These are phyloP conservation scores for Mormyrus hasselquistii DNA, from an alignment of 2,797 vertebrate species.

Conservation along the genomic window DNA sequence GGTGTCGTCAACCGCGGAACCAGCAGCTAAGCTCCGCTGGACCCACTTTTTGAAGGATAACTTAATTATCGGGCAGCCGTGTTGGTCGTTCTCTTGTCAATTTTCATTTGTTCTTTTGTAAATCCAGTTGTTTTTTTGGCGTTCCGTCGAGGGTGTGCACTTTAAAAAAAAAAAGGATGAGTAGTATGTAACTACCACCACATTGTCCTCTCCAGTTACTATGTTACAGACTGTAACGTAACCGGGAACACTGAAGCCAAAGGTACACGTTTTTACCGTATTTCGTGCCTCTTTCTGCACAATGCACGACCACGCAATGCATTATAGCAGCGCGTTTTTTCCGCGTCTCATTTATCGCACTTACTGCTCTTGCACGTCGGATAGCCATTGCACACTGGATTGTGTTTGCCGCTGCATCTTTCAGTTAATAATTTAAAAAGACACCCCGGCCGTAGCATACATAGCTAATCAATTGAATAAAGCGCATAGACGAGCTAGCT, in stretches of 20 bases:
- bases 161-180: slow-evolving; percentile 3
- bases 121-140: neutral
- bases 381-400: slow-evolving; percentile 2
- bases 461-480: slow-evolving; percentile 13
- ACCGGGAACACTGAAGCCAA: slow-evolving; percentile 18
- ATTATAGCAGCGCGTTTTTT: neutral
- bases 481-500: neutral
- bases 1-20: slow-evolving; percentile 21
- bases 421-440: slow-evolving; percentile 14
- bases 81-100: neutral
- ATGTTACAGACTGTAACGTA: slow-evolving; percentile 20
- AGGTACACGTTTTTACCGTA: slow-evolving; percentile 20
- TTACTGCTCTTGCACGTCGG: neutral
- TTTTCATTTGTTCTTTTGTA: neutral
- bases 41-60: slow-evolving; percentile 20
- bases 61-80: neutral
- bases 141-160: slow-evolving; percentile 6
- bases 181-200: slow-evolving; percentile 14
- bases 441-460: slow-evolving; percentile 4
- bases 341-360: neutral
- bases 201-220: slow-evolving; percentile 14
- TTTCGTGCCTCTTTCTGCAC: slow-evolving; percentile 13
- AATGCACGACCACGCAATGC: neutral
- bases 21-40: slow-evolving; percentile 14
- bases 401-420: slow-evolving; percentile 14